phyloP scores from a whole-genome alignment of 1,140 invertebrate species.

The Orchestia grillus region DNA sequence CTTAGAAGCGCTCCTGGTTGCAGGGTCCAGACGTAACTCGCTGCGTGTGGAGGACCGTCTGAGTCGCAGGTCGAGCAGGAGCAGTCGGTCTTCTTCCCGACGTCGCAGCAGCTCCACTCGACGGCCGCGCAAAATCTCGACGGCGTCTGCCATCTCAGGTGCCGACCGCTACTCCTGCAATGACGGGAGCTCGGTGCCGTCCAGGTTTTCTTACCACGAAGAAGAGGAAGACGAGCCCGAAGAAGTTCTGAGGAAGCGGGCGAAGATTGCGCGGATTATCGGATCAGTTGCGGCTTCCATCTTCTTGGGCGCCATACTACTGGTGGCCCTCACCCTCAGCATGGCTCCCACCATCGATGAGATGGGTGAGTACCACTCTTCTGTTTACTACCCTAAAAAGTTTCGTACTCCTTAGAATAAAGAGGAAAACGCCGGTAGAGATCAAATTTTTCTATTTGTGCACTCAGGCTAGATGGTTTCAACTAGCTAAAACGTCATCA shows the following conservation, averaged over 20 bases:
- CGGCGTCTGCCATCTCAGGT: slow-evolving; percentile 20
- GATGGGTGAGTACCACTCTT: slow-evolving; percentile 82
- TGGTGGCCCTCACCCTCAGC: slow-evolving; percentile 83
- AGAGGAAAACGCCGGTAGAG: no score
- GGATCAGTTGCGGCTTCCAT: slow-evolving; percentile 67
- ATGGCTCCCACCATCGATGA: slow-evolving; percentile 93
- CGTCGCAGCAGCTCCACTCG: slow-evolving; percentile 14
- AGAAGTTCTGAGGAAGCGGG: slow-evolving; percentile 45
- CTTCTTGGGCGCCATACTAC: slow-evolving; percentile 68
- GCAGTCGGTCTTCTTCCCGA: slow-evolving; percentile 30
- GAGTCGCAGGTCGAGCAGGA: slow-evolving; percentile 31
- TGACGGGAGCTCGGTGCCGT: slow-evolving; percentile 29
- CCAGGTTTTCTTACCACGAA: slow-evolving; percentile 43
- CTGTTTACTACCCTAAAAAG: not conserved
- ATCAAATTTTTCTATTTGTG: no score
- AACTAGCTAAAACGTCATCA: no score
- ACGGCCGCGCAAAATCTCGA: slow-evolving; percentile 35
- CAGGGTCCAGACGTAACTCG: not conserved
- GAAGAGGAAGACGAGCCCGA: slow-evolving; percentile 24
- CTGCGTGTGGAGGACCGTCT: slow-evolving; percentile 38
- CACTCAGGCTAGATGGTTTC: no score
- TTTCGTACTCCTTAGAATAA: not conserved
- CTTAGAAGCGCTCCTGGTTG: slow-evolving; percentile 26
- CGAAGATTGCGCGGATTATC: slow-evolving; percentile 29
- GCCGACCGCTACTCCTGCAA: slow-evolving; percentile 33